Evolutionary conservation across 2,888 invertebrate genomes (phyloP).

Genomic region (Autographa pulchrina): DNA sequence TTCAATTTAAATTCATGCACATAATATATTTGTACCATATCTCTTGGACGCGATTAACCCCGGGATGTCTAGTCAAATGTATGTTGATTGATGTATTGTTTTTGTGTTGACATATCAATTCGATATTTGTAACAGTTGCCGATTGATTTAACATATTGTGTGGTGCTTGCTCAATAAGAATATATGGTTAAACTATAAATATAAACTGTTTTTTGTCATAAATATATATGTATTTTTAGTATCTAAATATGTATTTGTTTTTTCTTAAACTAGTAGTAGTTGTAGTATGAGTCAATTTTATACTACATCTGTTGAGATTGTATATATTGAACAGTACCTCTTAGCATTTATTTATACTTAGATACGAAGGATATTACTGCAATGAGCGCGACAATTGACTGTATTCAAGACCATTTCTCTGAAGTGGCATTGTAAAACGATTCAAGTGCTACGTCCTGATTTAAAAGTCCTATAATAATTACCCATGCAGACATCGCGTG

Average conservation of each 20-base stretch:
- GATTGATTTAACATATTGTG: slow-evolving; percentile 1
- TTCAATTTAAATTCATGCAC: neutral
- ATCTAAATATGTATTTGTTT: too few species aligned
- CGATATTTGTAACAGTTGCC: neutral
- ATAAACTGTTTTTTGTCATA: too few species aligned
- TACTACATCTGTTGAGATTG: neutral
- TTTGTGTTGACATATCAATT: slow-evolving; percentile 3
- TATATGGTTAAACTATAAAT: too few species aligned
- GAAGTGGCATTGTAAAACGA: slow-evolving; percentile 47
- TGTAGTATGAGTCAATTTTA: too few species aligned
- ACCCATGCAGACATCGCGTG: slow-evolving; percentile 24
- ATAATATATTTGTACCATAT: slow-evolving; percentile 4
- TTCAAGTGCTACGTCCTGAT: slow-evolving; percentile 41
- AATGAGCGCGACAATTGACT: slow-evolving; percentile 45
- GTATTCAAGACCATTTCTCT: slow-evolving; percentile 41
- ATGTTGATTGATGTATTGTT: slow-evolving; percentile 4
- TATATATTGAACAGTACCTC: neutral
- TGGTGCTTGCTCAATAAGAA: too few species aligned
- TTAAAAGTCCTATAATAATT: slow-evolving; percentile 33
- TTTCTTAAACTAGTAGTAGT: too few species aligned
- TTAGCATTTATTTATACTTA: slow-evolving; percentile 2
- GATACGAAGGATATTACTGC: slow-evolving; percentile 31
- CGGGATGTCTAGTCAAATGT: slow-evolving; percentile 4
- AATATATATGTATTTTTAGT: too few species aligned
- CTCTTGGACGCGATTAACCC: neutral